Percentiles rank a stretch among this genome's conserved stretches.
These are phyloP conservation scores for Trimorus sp. DNA, from an alignment of 2,888 invertebrate genomes.

Conservation along the genomic window DNA sequence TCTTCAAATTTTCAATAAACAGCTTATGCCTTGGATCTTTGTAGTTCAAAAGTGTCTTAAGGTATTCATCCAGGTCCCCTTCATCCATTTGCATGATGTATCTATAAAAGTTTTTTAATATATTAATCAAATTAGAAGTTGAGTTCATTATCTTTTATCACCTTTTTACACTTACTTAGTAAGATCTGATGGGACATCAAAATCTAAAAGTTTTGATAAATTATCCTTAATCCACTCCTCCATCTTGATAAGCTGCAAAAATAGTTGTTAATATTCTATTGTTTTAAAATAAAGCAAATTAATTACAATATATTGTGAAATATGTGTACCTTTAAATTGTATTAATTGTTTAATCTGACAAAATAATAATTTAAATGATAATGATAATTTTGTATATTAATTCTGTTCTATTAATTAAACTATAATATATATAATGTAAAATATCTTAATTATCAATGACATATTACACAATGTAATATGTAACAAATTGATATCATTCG, in stretches of 20 bases:
- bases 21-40: slow-evolving; percentile 86
- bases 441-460: too few species aligned
- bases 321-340: too few species aligned
- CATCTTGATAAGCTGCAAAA: slow-evolving; percentile 79
- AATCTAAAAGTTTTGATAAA: slow-evolving; percentile 86
- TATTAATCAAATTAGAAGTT: slow-evolving; percentile 5
- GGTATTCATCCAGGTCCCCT: slow-evolving; percentile 89
- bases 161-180: slow-evolving; percentile 51
- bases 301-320: neutral
- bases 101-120: slow-evolving; percentile 80
- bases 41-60: slow-evolving; percentile 88
- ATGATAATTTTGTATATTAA: too few species aligned
- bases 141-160: neutral
- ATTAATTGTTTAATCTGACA: too few species aligned
- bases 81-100: slow-evolving; percentile 88
- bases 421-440: too few species aligned
- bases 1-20: slow-evolving; percentile 85
- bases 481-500: too few species aligned
- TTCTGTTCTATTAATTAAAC: too few species aligned
- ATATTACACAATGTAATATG: too few species aligned
- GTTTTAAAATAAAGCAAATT: too few species aligned
- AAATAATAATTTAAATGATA: too few species aligned
- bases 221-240: slow-evolving; percentile 86
- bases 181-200: slow-evolving; percentile 87
- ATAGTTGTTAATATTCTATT: neutral